phyloP scores from a whole-genome alignment of 2,797 vertebrate genomes.

The Tenualosa ilisha region DNA sequence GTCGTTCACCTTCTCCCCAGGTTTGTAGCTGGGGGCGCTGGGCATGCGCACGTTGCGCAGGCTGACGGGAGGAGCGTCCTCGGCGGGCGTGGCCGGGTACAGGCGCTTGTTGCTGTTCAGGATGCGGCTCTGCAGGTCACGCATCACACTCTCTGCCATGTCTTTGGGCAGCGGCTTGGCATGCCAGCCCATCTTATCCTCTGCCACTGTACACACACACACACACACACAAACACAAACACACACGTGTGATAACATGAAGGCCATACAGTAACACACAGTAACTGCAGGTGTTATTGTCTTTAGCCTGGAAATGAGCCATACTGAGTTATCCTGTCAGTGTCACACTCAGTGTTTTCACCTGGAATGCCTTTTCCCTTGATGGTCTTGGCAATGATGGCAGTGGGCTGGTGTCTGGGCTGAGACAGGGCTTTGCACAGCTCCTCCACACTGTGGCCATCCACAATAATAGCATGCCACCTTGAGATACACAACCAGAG shows the following conservation, averaged over 20 bases:
- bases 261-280: too few relatives aligned
- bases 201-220: conserved; percentile 74
- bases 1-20: conserved; percentile 86
- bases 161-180: conserved; percentile 91
- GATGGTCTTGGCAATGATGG: conserved; percentile 92
- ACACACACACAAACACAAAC: background rate
- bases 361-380: conserved; percentile 95
- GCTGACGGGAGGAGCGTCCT: conserved; percentile 84
- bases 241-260: background rate
- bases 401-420: conserved; percentile 88
- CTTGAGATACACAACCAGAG: conserved; percentile 62
- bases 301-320: background rate
- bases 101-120: conserved; percentile 90
- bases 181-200: conserved; percentile 95
- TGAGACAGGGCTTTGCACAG: conserved; percentile 94
- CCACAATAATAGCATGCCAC: conserved; percentile 90
- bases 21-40: conserved; percentile 87
- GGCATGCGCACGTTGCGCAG: conserved; percentile 90
- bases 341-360: conserved; percentile 47
- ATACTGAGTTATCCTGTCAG: background rate
- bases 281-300: too few relatives aligned
- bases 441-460: conserved; percentile 95
- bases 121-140: conserved; percentile 86
- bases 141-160: conserved; percentile 86
- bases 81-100: conserved; percentile 80